A percentile compares a stretch with the other conserved stretches of the same genome.
Conservation (phyloP, 2,113 vertebrate genomes). For the Narcine bancroftii region DNA sequence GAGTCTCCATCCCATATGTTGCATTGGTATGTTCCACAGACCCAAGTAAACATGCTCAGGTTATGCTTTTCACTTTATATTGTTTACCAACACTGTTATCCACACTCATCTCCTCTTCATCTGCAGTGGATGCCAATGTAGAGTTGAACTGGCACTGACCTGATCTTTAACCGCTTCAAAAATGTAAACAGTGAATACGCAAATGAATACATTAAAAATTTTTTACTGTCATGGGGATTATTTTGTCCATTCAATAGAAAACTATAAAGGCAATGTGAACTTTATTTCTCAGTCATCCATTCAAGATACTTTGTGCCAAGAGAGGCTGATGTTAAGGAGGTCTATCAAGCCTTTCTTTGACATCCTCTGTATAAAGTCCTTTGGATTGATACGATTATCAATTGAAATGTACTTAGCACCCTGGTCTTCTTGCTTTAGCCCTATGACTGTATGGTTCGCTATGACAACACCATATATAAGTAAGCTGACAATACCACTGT, state of each 20-base stretch:
- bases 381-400: no score
- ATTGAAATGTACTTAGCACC: no score
- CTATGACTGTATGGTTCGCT: no score
- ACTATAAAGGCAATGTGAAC: background rate
- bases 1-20: background rate
- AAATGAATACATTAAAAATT: background rate
- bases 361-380: background rate
- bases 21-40: background rate
- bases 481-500: no score
- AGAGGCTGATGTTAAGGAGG: background rate
- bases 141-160: background rate
- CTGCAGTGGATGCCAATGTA: background rate
- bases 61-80: background rate
- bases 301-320: background rate
- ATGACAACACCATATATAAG: no score
- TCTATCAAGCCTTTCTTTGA: background rate
- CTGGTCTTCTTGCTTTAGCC: no score
- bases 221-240: background rate
- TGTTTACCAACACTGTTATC: no score
- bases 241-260: background rate
- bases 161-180: background rate
- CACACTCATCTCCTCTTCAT: background rate
- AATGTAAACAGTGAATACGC: background rate
- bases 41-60: no score
- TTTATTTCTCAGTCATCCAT: background rate